These are phyloP conservation scores for Manis pentadactyla DNA, from an alignment of 2,797 vertebrate species.

Conservation along the genomic window DNA sequence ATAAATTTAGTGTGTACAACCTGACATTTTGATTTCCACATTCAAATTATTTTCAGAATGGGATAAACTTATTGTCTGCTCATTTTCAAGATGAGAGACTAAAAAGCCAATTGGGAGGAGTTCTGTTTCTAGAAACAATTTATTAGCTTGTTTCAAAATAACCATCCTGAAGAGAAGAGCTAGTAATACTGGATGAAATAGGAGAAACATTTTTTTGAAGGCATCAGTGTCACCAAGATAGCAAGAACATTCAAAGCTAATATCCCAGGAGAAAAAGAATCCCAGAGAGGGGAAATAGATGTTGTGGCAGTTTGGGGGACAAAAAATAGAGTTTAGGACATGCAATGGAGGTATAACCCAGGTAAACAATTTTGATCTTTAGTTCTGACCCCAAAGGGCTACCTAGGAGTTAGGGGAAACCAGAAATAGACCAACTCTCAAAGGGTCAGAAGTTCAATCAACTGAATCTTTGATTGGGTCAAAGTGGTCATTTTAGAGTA, in stretches of 20 bases:
- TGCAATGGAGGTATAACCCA: not conserved
- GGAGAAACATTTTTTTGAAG: slow-evolving; percentile 7
- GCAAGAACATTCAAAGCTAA: not conserved
- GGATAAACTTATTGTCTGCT: not conserved
- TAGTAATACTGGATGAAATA: slow-evolving; percentile 11
- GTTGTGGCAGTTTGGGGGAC: not conserved
- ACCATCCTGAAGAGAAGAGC: not conserved
- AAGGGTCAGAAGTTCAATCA: slow-evolving; percentile 10
- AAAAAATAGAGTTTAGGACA: slow-evolving; percentile 2
- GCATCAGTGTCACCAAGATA: not conserved
- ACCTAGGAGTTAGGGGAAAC: not conserved
- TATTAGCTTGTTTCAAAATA: not conserved
- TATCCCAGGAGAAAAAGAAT: not conserved
- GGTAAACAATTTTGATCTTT: not conserved
- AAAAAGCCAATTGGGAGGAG: not conserved
- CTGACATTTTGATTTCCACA: not conserved
- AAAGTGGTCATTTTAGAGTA: slow-evolving; percentile 8
- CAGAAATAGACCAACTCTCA: not conserved
- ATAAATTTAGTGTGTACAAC: not conserved
- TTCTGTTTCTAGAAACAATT: slow-evolving; percentile 22
- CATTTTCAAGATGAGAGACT: slow-evolving; percentile 29
- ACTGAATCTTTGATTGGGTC: not conserved
- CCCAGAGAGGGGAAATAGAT: not conserved
- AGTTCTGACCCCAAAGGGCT: not conserved
- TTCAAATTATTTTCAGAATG: slow-evolving; percentile 37